Conservation (phyloP, 35 echinoderm and acorn worm species). For the Holothuria glaberrima region DNA sequence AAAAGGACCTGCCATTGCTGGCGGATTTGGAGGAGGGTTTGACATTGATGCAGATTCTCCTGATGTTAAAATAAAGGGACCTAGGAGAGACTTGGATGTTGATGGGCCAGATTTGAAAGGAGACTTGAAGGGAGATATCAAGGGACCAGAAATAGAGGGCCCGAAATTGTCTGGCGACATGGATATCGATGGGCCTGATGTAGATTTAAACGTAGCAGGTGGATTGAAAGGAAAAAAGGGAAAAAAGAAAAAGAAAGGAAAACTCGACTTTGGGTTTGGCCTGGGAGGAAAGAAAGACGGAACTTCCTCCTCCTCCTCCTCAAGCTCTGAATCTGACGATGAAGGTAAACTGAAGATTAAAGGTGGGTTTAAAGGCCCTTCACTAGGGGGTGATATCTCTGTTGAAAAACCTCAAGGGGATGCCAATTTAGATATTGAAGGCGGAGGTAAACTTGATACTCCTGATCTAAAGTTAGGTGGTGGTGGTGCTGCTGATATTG, state of each 20-base stretch:
- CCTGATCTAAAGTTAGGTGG: slow-evolving; percentile 12
- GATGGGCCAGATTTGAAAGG: not conserved
- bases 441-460: slow-evolving; percentile 23
- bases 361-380: slow-evolving; percentile 48
- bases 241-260: slow-evolving; percentile 68
- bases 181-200: slow-evolving; percentile 57
- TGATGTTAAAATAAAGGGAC: slow-evolving; percentile 45
- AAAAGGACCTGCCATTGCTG: slow-evolving; percentile 32
- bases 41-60: slow-evolving; percentile 45
- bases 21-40: not conserved
- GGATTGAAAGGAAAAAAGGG: slow-evolving; percentile 28
- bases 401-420: slow-evolving; percentile 29
- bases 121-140: not conserved
- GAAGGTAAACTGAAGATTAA: slow-evolving; percentile 12
- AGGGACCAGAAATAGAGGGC: slow-evolving; percentile 22
- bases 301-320: slow-evolving; percentile 41
- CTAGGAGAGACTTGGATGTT: slow-evolving; percentile 23
- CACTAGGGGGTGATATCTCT: slow-evolving; percentile 11
- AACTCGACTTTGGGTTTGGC: slow-evolving; percentile 53
- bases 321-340: slow-evolving; percentile 50
- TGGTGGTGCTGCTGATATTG: not conserved
- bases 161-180: slow-evolving; percentile 17
- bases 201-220: slow-evolving; percentile 59
- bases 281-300: slow-evolving; percentile 37
- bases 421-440: not conserved